These are phyloP conservation scores for Mastomys coucha DNA, from an alignment of 2,113 vertebrate genomes.

Conservation along the genomic window DNA sequence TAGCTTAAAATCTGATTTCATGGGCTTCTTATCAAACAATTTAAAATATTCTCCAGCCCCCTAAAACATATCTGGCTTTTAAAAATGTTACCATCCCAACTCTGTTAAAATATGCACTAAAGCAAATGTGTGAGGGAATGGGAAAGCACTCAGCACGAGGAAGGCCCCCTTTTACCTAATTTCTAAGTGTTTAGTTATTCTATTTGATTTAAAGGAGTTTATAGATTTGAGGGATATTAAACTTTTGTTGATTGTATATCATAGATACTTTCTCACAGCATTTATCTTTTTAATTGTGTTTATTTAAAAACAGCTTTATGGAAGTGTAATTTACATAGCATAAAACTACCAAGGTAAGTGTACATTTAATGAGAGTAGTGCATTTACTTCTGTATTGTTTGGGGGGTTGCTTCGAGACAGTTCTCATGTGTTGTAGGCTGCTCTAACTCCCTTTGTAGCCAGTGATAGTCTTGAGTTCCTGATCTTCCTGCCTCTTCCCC, in stretches of 20 bases:
- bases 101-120: background rate
- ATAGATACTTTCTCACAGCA: background rate
- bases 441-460: background rate
- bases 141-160: background rate
- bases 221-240: background rate
- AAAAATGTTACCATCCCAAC: background rate
- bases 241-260: background rate
- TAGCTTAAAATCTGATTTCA: background rate
- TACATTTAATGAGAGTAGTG: background rate
- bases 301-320: background rate
- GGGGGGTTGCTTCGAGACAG: background rate
- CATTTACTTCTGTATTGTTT: background rate
- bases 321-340: background rate
- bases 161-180: background rate
- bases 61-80: background rate
- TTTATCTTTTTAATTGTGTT: background rate
- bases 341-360: background rate
- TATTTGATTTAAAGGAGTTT: conserved; percentile 20
- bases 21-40: background rate
- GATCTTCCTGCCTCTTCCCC: background rate
- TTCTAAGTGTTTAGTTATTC: conserved; percentile 6
- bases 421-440: background rate
- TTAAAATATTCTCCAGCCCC: background rate
- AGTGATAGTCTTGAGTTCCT: background rate
- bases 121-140: background rate